Conservation (phyloP, 1,140 invertebrate genomes). For the Batillaria attramentaria region DNA sequence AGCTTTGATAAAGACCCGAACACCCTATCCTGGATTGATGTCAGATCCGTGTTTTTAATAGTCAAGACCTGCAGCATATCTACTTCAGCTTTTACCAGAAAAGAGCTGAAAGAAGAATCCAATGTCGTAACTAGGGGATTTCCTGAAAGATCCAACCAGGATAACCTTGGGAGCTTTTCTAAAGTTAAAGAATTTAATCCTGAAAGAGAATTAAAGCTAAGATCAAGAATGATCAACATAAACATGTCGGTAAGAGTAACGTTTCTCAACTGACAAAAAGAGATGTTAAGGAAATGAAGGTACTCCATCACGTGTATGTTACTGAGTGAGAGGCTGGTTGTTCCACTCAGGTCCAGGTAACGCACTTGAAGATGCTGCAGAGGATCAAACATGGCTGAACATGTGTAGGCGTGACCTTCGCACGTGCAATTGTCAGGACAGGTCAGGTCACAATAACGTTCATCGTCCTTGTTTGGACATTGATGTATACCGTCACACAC, state of each 20-base stretch:
- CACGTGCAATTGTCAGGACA: constrained; percentile 32
- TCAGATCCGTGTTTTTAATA: constrained; percentile 14
- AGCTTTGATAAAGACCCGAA: constrained; percentile 10
- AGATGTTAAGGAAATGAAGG: constrained; percentile 30
- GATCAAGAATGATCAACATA: constrained; percentile 21
- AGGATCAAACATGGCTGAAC: neutral
- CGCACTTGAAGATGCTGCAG: neutral
- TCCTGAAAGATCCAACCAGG: constrained; percentile 30
- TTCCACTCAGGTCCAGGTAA: constrained; percentile 24
- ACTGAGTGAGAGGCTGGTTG: neutral
- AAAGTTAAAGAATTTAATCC: constrained; percentile 24
- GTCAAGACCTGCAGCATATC: constrained; percentile 19
- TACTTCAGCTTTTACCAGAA: neutral
- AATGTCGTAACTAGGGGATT: neutral
- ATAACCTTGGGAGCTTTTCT: neutral
- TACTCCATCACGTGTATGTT: neutral
- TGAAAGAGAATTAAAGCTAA: constrained; percentile 20
- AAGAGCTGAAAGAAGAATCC: constrained; percentile 33
- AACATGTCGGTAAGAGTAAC: neutral
- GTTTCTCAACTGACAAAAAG: neutral
- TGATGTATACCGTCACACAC: constrained; percentile 31
- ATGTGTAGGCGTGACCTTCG: constrained; percentile 23
- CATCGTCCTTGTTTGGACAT: constrained; percentile 38
- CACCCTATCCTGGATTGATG: constrained; percentile 9
- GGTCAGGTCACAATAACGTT: constrained; percentile 16